Percentiles rank a stretch among this genome's conserved stretches.
Conservation (phyloP, 2,888 invertebrate genomes). For the Pterostichus madidus region DNA sequence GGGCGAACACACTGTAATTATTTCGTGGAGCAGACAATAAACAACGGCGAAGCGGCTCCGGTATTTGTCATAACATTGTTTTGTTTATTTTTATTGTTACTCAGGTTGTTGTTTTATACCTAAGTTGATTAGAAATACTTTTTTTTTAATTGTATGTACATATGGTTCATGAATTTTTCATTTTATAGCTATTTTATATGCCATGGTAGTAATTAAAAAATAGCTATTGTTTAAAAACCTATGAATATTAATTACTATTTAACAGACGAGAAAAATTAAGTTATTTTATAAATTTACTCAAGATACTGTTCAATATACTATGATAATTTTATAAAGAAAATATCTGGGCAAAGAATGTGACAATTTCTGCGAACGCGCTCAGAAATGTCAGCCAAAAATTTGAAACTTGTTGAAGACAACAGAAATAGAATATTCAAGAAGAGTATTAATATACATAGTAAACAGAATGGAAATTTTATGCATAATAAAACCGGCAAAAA, state of each 20-base stretch:
- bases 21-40: slow-evolving; percentile 24
- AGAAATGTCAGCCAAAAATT: slow-evolving; percentile 28
- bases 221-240: too few species aligned
- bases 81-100: slow-evolving; percentile 14
- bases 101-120: not conserved
- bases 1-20: slow-evolving; percentile 48
- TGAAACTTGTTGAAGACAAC: slow-evolving; percentile 55
- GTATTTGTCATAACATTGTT: slow-evolving; percentile 44
- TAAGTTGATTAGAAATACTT: not conserved
- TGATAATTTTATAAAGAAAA: too few species aligned
- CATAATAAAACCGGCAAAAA: slow-evolving; percentile 61
- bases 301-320: too few species aligned
- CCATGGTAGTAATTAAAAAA: too few species aligned
- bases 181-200: too few species aligned
- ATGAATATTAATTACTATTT: too few species aligned
- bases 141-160: too few species aligned
- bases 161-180: too few species aligned
- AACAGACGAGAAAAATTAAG: too few species aligned
- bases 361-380: not conserved
- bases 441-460: slow-evolving; percentile 57
- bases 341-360: not conserved
- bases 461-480: slow-evolving; percentile 60
- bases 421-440: slow-evolving; percentile 22
- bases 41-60: slow-evolving; percentile 9
- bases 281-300: too few species aligned